Evolutionary conservation across 2,113 vertebrate genomes (phyloP), one percentile per base, ranked within the genome.

Genomic region (Stegostoma tigrinum): DNA sequence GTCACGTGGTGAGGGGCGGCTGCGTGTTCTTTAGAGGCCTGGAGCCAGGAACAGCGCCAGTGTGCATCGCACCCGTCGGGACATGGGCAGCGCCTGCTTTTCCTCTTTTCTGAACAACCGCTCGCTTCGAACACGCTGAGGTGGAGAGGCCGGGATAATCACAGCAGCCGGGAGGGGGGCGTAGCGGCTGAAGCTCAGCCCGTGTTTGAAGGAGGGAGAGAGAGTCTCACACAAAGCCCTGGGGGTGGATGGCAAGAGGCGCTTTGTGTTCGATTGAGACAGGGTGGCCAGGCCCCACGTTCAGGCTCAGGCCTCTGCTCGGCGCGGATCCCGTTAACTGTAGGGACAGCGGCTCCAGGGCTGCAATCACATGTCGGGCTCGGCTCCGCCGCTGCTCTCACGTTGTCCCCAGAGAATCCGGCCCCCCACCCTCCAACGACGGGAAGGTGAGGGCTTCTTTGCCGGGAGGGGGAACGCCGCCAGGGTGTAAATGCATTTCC

Each of bases 21-120:
- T 90, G 87, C 87, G 87, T 90, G 87, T 64, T 90, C 14, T 90
- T 90, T 90, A 90, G 87, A 90, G 87, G 87, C 87, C 87, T 90
- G 87, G 55, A 30, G 55, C 27, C 52, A 10, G 87, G 87, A 61
- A 61, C 55, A 61, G 55, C 55, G 55, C 55, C 8, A 61, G 55
- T 61, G 6, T 61, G 12, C 2, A 61, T 61, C 55, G 55, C 55
- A 61, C 55, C 55, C 55, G 55, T 12, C 55, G 55, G 55, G 55
- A 61, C 55, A 61, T 61, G 55, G 55, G 55, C 55, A 61, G 55
- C 12, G 55, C 55, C 55, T 12, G 55, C 55, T 61, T 61, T 61
- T 61, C 55, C 55, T 61, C 12, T 12, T 61, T 61, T 61, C 55
- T 61, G 55, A 61, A 61, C 55, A 61, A 12, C 7, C 55, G 55